Conservation (phyloP, 2,797 vertebrate species). For the Glyptemys insculpta region DNA sequence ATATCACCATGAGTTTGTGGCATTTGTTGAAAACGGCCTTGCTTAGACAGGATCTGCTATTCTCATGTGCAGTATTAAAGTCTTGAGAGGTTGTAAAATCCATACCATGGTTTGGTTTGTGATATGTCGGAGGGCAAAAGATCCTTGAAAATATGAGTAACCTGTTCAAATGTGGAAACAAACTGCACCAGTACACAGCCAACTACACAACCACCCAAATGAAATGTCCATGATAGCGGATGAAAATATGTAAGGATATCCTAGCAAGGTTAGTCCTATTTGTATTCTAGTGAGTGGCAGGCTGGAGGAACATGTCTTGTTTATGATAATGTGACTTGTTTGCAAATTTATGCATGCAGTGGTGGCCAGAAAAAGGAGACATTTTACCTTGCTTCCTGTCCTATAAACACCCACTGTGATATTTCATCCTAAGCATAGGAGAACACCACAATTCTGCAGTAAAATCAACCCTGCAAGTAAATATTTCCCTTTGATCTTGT, state of each 20-base stretch:
- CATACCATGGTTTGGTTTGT: not conserved
- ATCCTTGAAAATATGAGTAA: too few relatives aligned
- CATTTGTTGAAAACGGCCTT: not conserved
- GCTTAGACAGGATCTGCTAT: not conserved
- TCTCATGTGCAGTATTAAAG: too few relatives aligned
- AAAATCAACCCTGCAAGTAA: too few relatives aligned
- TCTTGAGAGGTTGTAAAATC: not conserved
- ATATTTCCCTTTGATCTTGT: too few relatives aligned
- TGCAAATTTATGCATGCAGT: too few relatives aligned
- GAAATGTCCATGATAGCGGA: not conserved
- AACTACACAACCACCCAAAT: not conserved
- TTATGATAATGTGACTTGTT: too few relatives aligned
- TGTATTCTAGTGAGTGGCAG: not conserved
- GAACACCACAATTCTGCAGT: too few relatives aligned
- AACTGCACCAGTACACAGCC: not conserved
- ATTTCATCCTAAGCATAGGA: too few relatives aligned
- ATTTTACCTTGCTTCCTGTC: not conserved
- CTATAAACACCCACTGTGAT: not conserved
- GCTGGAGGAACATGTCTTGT: not conserved
- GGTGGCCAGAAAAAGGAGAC: too few relatives aligned
- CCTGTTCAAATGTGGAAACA: not conserved
- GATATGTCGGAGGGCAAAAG: too few relatives aligned
- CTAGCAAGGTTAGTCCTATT: too few relatives aligned
- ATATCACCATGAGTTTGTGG: too few relatives aligned
- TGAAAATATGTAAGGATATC: not conserved